Evolutionary conservation across 2,888 invertebrate genomes (phyloP).

Genomic region (Pandemis cinnamomeana): DNA sequence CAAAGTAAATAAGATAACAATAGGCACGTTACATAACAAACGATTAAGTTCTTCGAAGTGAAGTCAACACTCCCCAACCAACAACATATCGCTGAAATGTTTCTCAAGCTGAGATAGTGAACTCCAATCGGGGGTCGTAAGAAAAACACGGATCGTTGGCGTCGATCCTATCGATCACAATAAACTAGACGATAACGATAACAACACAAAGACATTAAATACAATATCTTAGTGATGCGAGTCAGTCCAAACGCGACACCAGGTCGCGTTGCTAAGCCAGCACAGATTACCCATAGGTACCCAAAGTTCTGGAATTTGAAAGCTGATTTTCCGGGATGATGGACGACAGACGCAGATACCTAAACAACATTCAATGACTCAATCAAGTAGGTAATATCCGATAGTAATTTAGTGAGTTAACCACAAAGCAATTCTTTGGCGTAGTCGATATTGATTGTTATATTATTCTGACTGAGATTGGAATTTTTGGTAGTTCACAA

Average conservation of each 20-base stretch:
- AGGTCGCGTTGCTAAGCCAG: slow-evolving; percentile 1
- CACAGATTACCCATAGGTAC: background rate
- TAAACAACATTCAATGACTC: background rate
- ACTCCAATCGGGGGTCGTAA: slow-evolving; percentile 17
- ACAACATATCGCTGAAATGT: slow-evolving; percentile 10
- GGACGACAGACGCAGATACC: background rate
- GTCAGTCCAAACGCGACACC: background rate
- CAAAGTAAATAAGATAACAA: slow-evolving; percentile 10
- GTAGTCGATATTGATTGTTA: background rate
- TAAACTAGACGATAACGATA: slow-evolving; percentile 25
- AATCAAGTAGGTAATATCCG: background rate
- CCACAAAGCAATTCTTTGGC: background rate
- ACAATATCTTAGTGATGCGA: slow-evolving; percentile 11
- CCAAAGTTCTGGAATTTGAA: background rate
- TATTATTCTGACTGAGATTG: background rate
- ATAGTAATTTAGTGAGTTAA: background rate
- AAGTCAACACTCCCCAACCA: slow-evolving; percentile 6
- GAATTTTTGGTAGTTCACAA: background rate
- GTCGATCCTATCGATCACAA: slow-evolving; percentile 30
- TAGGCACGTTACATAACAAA: slow-evolving; percentile 29
- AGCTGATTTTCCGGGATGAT: background rate
- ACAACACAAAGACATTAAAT: slow-evolving; percentile 36
- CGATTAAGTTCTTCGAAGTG: slow-evolving; percentile 22
- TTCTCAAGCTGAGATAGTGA: slow-evolving; percentile 25
- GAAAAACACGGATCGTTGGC: slow-evolving; percentile 21